Conservation (phyloP, 2,113 vertebrate species). For the Anarhynchus alexandrinus region DNA sequence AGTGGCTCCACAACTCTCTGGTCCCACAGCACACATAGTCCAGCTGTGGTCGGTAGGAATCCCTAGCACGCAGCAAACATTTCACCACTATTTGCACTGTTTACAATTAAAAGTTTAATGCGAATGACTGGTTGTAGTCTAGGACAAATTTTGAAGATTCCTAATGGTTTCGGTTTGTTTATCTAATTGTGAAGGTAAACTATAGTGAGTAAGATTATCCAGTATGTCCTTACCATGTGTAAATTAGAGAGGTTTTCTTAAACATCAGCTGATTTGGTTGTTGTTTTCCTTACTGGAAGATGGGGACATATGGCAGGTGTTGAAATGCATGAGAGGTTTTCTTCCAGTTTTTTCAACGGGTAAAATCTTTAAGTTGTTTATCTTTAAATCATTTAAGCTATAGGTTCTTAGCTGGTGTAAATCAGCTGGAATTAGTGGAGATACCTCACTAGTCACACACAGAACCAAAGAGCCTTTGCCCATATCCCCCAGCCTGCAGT, state of each 20-base stretch:
- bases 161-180: background rate
- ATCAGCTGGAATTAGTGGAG: background rate
- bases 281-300: conserved; percentile 27
- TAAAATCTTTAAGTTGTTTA: background rate
- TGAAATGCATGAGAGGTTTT: background rate
- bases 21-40: background rate
- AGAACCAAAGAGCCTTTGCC: background rate
- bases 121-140: background rate
- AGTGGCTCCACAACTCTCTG: background rate
- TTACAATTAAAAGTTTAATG: background rate
- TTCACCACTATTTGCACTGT: background rate
- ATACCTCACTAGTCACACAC: background rate
- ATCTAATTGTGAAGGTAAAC: background rate
- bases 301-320: background rate
- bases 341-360: background rate
- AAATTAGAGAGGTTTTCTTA: background rate
- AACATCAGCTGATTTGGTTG: background rate
- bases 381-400: background rate
- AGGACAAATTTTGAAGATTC: background rate
- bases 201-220: background rate
- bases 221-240: background rate
- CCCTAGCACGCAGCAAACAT: background rate
- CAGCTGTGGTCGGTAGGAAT: background rate
- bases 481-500: fast-evolving
- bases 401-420: background rate